Conservation (phyloP, 2,888 invertebrate genomes). For the Leucophenga montana region DNA sequence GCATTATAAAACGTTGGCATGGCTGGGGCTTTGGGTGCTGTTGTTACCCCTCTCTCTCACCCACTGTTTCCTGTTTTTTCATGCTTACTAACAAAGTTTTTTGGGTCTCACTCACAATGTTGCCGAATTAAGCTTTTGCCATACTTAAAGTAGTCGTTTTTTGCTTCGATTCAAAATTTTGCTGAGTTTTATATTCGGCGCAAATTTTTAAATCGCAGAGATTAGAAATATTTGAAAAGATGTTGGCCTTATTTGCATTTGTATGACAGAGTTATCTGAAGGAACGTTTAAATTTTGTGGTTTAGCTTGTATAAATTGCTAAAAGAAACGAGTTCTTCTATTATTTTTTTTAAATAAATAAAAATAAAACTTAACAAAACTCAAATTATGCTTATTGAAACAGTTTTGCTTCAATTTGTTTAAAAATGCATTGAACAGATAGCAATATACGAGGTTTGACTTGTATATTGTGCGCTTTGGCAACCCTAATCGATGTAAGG, state of each 20-base stretch:
- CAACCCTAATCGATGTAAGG: too few relatives aligned
- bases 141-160: background rate
- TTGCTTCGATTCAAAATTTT: background rate
- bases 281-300: background rate
- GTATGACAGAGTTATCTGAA: background rate
- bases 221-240: constrained; percentile 4
- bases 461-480: too few relatives aligned
- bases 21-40: background rate
- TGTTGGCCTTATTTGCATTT: constrained; percentile 1
- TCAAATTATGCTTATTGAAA: too few relatives aligned
- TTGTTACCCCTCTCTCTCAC: background rate
- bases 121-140: background rate
- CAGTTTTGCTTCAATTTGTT: too few relatives aligned
- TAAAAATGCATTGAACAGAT: too few relatives aligned
- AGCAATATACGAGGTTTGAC: too few relatives aligned
- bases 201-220: background rate
- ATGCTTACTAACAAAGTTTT: too few relatives aligned
- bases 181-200: background rate
- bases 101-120: background rate
- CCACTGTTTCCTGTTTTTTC: background rate
- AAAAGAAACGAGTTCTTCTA: too few relatives aligned
- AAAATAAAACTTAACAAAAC: too few relatives aligned
- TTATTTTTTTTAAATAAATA: too few relatives aligned
- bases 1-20: too few relatives aligned
- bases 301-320: too few relatives aligned